Conservation (phyloP, 2,888 invertebrate genomes). For the Lingula anatina region DNA sequence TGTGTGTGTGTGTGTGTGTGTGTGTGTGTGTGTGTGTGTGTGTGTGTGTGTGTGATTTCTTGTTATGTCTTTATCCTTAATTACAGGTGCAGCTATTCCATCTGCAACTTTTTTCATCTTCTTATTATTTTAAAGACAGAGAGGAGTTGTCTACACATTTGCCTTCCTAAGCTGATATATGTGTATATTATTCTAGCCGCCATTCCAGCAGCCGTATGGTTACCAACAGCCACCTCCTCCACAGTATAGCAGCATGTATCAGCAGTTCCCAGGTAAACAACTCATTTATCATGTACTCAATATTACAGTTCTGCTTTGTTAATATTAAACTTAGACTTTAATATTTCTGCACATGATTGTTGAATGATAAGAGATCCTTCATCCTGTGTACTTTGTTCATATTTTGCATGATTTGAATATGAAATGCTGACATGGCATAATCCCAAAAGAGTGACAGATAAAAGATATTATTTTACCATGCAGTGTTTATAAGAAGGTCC, state of each 20-base stretch:
- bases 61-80: neutral
- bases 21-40: conserved; percentile 1
- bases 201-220: conserved; percentile 27
- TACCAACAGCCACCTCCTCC: conserved; percentile 15
- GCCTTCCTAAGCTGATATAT: conserved; percentile 18
- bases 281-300: neutral
- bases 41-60: neutral
- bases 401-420: no score
- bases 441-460: no score
- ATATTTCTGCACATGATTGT: no score
- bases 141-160: conserved; percentile 16
- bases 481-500: no score
- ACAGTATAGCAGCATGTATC: conserved; percentile 10
- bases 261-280: conserved; percentile 11
- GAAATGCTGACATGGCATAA: no score
- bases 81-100: neutral
- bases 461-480: no score
- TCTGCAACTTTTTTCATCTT: neutral
- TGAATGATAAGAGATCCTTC: no score
- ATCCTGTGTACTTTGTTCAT: no score
- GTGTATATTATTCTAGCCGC: conserved; percentile 28
- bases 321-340: no score
- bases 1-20: conserved; percentile 1
- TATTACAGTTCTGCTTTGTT: neutral
- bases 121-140: neutral